Percentiles rank a stretch among this genome's conserved stretches.
These are phyloP conservation scores for Hofmannophila pseudospretella DNA, from an alignment of 2,888 invertebrate genomes.

Conservation along the genomic window DNA sequence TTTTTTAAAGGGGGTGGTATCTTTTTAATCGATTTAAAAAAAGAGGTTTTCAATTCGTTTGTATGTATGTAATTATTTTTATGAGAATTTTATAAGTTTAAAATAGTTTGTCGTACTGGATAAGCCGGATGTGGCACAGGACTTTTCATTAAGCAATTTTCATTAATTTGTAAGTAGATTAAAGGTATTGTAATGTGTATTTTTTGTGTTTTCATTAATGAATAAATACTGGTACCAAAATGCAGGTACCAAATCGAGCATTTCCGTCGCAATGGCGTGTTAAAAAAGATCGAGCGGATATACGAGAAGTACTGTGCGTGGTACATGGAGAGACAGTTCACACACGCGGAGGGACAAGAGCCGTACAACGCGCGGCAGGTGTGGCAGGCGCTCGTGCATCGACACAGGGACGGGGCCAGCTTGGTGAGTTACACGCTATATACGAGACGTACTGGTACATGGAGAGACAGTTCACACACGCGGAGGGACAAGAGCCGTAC, in stretches of 20 bases:
- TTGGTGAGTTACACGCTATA: constrained; percentile 58
- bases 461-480: constrained; percentile 41
- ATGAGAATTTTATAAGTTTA: too few relatives aligned
- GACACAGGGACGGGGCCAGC: constrained; percentile 74
- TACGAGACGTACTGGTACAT: constrained; percentile 83
- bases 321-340: constrained; percentile 68
- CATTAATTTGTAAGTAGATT: too few relatives aligned
- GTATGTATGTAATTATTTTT: too few relatives aligned
- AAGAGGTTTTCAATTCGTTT: too few relatives aligned
- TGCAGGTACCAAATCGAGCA: constrained; percentile 80
- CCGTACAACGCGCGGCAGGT: constrained; percentile 80
- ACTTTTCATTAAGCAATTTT: too few relatives aligned
- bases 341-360: constrained; percentile 34
- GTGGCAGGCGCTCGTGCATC: constrained; percentile 83
- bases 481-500: constrained; percentile 25
- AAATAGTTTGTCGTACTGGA: too few relatives aligned
- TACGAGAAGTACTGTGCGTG: constrained; percentile 82
- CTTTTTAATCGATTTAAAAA: too few relatives aligned
- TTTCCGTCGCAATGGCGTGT: constrained; percentile 80
- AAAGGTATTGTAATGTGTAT: too few relatives aligned
- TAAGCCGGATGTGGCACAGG: too few relatives aligned
- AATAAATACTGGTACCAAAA: too few relatives aligned
- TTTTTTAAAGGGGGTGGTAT: too few relatives aligned
- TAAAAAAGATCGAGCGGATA: constrained; percentile 80
- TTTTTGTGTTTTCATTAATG: too few relatives aligned